Conservation (phyloP, 2,888 invertebrate genomes). For the Deroplatys truncata region DNA sequence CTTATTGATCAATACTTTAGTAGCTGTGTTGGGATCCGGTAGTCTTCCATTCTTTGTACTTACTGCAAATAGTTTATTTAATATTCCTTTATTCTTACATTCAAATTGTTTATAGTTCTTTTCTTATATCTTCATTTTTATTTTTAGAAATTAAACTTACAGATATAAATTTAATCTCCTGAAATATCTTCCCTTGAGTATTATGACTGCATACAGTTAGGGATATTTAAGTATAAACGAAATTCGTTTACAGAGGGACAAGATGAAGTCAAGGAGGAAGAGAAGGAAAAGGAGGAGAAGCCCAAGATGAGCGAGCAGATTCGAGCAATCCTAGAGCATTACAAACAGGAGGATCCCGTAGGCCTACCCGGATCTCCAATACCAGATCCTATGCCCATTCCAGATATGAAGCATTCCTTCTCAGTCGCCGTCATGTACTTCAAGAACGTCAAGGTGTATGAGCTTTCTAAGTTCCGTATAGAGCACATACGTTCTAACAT, state of each 20-base stretch:
- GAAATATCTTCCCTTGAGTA: neutral
- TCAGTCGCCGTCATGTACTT: slow-evolving; percentile 67
- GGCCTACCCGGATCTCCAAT: slow-evolving; percentile 76
- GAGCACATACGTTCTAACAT: slow-evolving; percentile 66
- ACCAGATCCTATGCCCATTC: slow-evolving; percentile 76
- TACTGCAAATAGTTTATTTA: too few relatives aligned
- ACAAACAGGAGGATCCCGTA: slow-evolving; percentile 73
- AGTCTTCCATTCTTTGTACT: too few relatives aligned
- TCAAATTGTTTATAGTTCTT: too few relatives aligned
- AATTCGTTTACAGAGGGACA: neutral
- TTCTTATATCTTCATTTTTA: too few relatives aligned
- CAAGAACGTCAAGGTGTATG: slow-evolving; percentile 65
- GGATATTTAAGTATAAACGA: neutral
- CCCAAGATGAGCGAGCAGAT: slow-evolving; percentile 71
- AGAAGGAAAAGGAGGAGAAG: slow-evolving; percentile 51
- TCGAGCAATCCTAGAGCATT: slow-evolving; percentile 67
- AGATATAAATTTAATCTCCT: too few relatives aligned
- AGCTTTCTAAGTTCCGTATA: slow-evolving; percentile 74
- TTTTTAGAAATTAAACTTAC: too few relatives aligned
- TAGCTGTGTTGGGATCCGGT: too few relatives aligned
- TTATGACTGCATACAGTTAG: too few relatives aligned
- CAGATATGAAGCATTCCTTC: slow-evolving; percentile 68
- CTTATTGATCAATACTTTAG: too few relatives aligned
- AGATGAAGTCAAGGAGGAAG: neutral
- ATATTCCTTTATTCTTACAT: too few relatives aligned